phyloP scores from a whole-genome alignment of 2,888 invertebrate genomes.

The Bimastos eiseni region DNA sequence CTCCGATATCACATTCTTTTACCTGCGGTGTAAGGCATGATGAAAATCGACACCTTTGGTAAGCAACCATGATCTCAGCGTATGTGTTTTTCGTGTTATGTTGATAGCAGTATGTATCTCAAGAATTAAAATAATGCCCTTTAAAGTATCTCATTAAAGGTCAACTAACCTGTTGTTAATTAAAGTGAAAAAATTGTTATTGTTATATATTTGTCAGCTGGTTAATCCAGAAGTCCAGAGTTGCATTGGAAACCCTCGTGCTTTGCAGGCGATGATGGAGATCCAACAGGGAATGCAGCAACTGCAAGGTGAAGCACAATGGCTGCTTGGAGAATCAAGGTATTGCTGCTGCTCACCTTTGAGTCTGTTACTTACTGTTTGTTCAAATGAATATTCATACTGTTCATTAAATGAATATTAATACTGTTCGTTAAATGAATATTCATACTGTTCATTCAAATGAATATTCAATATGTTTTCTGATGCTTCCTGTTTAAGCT shows the following conservation, averaged over 20 bases:
- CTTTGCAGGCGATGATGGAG: constrained; percentile 87
- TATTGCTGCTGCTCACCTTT: neutral
- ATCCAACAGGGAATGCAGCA: constrained; percentile 92
- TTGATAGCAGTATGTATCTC: neutral
- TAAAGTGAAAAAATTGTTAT: neutral
- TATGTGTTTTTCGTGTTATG: too few relatives aligned
- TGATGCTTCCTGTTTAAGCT: too few relatives aligned
- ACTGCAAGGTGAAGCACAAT: constrained; percentile 81
- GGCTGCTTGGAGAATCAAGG: neutral
- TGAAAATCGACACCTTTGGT: neutral
- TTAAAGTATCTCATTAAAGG: neutral
- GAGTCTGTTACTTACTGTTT: neutral
- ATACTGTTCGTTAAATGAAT: too few relatives aligned
- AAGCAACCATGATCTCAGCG: neutral
- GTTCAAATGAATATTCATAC: too few relatives aligned
- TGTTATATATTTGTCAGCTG: constrained; percentile 65
- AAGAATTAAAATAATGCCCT: neutral
- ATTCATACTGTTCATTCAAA: too few relatives aligned
- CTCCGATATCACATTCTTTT: neutral
- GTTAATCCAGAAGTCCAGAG: constrained; percentile 85
- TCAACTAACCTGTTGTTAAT: neutral
- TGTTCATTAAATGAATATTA: too few relatives aligned
- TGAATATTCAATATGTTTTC: too few relatives aligned
- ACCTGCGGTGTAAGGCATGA: neutral
- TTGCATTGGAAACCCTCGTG: constrained; percentile 88